Evolutionary conservation across 2,888 invertebrate genomes (phyloP).

Genomic region (Elgonia sp.): DNA sequence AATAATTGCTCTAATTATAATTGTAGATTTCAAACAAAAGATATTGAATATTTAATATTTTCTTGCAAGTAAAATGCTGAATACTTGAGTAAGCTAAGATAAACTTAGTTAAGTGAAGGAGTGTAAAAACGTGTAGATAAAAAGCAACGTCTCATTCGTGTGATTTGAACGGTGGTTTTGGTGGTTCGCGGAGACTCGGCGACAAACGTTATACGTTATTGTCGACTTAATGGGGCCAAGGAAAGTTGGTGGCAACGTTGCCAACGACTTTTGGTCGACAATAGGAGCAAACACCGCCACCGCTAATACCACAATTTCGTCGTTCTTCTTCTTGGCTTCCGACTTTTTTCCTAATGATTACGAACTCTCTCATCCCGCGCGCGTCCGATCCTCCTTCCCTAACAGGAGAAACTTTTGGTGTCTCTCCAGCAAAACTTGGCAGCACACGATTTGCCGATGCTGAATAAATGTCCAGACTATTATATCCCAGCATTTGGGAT

Average conservation of each 20-base stretch:
- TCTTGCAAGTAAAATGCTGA: background rate
- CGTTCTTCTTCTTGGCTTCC: conserved; percentile 79
- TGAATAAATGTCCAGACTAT: conserved; percentile 84
- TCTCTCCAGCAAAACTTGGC: conserved; percentile 85
- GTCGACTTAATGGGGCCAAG: conserved; percentile 76
- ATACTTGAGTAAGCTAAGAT: conserved; percentile 35
- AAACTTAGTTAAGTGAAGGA: conserved; percentile 11
- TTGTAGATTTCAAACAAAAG: background rate
- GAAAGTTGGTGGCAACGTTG: conserved; percentile 62
- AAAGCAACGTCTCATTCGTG: conserved; percentile 66
- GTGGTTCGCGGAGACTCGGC: conserved; percentile 51
- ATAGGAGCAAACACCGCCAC: conserved; percentile 77
- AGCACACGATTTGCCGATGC: conserved; percentile 82
- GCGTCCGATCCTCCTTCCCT: conserved; percentile 34
- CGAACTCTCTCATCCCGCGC: conserved; percentile 53
- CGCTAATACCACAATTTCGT: conserved; percentile 84
- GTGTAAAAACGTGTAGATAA: conserved; percentile 53
- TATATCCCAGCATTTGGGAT: conserved; percentile 78
- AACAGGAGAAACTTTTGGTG: conserved; percentile 83
- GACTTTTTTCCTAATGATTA: conserved; percentile 83
- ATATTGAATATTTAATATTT: background rate
- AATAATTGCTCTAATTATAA: background rate
- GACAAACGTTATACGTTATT: conserved; percentile 73
- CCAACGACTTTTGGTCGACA: conserved; percentile 66
- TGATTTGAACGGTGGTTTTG: conserved; percentile 58